Conservation (phyloP, 2,888 invertebrate genomes). For the Cephus spinipes region DNA sequence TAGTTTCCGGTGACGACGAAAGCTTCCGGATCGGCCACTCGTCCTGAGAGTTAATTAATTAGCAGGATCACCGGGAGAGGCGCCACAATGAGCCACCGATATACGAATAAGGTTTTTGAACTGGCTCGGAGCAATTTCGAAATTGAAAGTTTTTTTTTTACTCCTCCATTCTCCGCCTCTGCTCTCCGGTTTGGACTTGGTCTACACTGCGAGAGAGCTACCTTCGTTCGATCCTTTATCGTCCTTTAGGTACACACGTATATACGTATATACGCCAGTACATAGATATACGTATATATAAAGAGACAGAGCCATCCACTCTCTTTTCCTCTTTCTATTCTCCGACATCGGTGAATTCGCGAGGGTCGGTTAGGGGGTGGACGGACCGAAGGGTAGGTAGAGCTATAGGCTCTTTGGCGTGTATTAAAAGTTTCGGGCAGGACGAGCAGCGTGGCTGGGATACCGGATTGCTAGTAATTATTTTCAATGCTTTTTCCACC, state of each 20-base stretch:
- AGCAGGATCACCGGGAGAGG: neutral
- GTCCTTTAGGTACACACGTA: neutral
- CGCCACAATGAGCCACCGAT: neutral
- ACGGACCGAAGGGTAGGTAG: neutral
- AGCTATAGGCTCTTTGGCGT: neutral
- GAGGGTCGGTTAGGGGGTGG: neutral
- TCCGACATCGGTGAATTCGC: neutral
- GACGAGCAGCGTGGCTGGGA: conserved; percentile 1
- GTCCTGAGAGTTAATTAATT: neutral
- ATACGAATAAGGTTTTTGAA: neutral
- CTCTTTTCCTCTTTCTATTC: neutral
- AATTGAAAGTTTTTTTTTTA: neutral
- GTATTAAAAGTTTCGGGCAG: conserved; percentile 3
- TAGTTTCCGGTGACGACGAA: neutral
- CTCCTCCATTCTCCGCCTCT: neutral
- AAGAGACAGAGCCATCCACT: neutral
- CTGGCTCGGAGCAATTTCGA: neutral
- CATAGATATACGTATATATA: neutral
- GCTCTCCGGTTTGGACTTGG: neutral
- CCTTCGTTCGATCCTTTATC: neutral
- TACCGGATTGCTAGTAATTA: conserved; percentile 38
- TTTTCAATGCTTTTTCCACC: conserved; percentile 35
- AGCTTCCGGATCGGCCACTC: neutral
- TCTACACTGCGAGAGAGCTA: neutral
- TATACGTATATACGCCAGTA: neutral